phyloP scores from a whole-genome alignment of 2,113 vertebrate genomes.

The Verasper variegatus region DNA sequence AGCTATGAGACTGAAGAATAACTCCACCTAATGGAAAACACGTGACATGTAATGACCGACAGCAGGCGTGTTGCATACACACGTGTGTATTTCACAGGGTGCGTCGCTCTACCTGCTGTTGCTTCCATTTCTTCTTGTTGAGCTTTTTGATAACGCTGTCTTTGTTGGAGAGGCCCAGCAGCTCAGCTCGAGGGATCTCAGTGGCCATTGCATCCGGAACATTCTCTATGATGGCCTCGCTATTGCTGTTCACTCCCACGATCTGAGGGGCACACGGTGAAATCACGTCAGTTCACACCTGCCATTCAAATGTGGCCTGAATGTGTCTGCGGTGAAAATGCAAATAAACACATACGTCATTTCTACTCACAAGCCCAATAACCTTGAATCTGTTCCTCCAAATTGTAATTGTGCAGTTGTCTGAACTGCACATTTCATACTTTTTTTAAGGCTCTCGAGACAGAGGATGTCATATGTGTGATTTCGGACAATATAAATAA shows the following conservation, averaged over 20 bases:
- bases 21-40: slow-evolving; percentile 59
- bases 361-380: too few species aligned
- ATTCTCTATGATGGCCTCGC: slow-evolving; percentile 62
- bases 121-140: slow-evolving; percentile 79
- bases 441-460: too few species aligned
- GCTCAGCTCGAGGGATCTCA: slow-evolving; percentile 67
- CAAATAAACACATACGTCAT: too few species aligned
- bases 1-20: slow-evolving; percentile 74
- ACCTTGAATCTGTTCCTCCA: too few species aligned
- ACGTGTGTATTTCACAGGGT: neutral
- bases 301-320: neutral
- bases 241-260: slow-evolving; percentile 41
- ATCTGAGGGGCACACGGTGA: slow-evolving; percentile 59
- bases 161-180: slow-evolving; percentile 52
- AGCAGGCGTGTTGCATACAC: neutral
- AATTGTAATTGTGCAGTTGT: too few species aligned
- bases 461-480: neutral
- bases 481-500: too few species aligned
- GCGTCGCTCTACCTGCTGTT: slow-evolving; percentile 68
- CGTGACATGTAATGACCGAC: neutral
- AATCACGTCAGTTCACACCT: too few species aligned
- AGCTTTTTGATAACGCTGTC: neutral
- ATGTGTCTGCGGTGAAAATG: too few species aligned
- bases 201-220: slow-evolving; percentile 71
- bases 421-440: too few species aligned